Percentiles rank a stretch among this genome's conserved stretches.
phyloP scores from a whole-genome alignment of 2,113 vertebrate species.

The Tragulus kanchil region DNA sequence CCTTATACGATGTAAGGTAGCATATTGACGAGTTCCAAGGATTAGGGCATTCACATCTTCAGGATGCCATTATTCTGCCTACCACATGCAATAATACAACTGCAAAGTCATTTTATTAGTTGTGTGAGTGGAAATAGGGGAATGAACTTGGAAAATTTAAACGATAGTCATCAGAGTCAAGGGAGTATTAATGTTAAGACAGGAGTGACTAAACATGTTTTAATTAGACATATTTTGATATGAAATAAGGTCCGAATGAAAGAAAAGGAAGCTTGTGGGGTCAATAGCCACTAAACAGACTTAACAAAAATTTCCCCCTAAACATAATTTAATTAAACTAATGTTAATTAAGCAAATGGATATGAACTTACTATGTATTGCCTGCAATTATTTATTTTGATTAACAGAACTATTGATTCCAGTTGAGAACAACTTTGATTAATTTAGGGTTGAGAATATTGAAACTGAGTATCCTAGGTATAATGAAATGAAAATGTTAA shows the following conservation, averaged over 20 bases:
- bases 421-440: not conserved
- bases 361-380: not conserved
- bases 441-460: not conserved
- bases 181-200: not conserved
- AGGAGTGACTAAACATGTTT: not conserved
- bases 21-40: not conserved
- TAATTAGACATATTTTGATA: not conserved
- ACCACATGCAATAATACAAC: not conserved
- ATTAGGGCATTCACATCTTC: not conserved
- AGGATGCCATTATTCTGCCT: not conserved
- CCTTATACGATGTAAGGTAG: not conserved
- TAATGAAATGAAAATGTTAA: slow-evolving; percentile 26
- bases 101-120: slow-evolving; percentile 4
- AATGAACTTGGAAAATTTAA: not conserved
- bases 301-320: not conserved
- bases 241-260: not conserved
- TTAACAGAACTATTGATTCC: not conserved
- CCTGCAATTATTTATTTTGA: not conserved
- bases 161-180: not conserved
- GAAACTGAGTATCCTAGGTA: not conserved
- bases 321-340: not conserved
- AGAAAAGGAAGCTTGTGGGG: not conserved
- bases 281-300: not conserved
- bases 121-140: not conserved
- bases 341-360: not conserved